phyloP scores from a whole-genome alignment of 2,888 invertebrate species.

The Meloe dianella region DNA sequence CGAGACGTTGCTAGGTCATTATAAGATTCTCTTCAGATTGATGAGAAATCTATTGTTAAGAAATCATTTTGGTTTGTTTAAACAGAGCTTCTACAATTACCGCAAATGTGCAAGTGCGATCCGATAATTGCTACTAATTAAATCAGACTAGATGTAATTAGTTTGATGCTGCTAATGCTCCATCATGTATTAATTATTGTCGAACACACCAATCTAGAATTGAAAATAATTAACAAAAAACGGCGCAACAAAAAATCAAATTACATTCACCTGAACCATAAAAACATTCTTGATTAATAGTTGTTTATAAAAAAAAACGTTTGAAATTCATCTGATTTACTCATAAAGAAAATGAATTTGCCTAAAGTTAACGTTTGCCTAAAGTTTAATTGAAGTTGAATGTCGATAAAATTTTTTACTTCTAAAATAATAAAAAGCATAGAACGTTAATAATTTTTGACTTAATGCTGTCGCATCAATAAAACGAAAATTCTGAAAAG shows the following conservation, averaged over 20 bases:
- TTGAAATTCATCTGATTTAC: not conserved
- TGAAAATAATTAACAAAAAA: constrained; percentile 4
- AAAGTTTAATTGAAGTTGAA: not conserved
- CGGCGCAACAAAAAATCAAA: not conserved
- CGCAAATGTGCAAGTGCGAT: constrained; percentile 36
- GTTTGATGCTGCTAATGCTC: constrained; percentile 44
- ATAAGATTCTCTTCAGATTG: constrained; percentile 30
- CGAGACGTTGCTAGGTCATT: constrained; percentile 30
- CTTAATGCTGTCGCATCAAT: not conserved
- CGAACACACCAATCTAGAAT: constrained; percentile 42
- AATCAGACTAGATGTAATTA: constrained; percentile 47
- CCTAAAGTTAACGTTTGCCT: not conserved
- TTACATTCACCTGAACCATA: not conserved
- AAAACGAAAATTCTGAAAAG: not conserved
- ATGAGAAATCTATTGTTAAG: constrained; percentile 37
- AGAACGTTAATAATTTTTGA: constrained; percentile 4
- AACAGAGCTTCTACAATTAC: constrained; percentile 31
- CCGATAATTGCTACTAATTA: constrained; percentile 49
- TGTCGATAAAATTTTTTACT: not conserved
- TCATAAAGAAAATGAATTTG: not conserved
- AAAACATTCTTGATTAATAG: not conserved
- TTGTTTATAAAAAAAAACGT: not conserved
- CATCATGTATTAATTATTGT: constrained; percentile 42
- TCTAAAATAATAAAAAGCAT: not conserved
- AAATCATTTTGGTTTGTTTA: constrained; percentile 21